Evolutionary conservation across 2,888 invertebrate species (phyloP).

Genomic region (Choreutis nemorana): DNA sequence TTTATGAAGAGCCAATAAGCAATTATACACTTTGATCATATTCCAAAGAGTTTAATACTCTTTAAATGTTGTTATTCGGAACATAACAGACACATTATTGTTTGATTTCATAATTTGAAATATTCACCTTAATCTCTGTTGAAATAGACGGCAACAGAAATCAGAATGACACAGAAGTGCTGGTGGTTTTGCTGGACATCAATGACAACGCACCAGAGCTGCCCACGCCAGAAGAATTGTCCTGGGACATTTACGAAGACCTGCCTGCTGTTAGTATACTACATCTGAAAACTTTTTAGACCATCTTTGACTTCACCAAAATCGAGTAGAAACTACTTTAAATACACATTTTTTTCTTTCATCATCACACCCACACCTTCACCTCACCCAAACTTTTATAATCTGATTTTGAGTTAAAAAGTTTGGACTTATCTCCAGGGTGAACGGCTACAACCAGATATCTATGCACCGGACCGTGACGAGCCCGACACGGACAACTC

Average conservation of each 20-base stretch:
- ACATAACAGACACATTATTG: neutral
- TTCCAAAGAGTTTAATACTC: no score
- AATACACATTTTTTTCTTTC: no score
- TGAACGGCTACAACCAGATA: slow-evolving; percentile 21
- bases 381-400: no score
- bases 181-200: slow-evolving; percentile 62
- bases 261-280: slow-evolving; percentile 21
- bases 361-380: no score
- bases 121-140: neutral
- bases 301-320: no score
- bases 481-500: slow-evolving; percentile 62
- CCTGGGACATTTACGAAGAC: slow-evolving; percentile 39
- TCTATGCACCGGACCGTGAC: slow-evolving; percentile 62
- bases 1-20: no score
- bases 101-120: neutral
- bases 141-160: slow-evolving; percentile 43
- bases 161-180: slow-evolving; percentile 33
- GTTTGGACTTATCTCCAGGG: slow-evolving; percentile 24
- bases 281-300: neutral
- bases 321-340: no score
- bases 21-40: no score
- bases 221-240: slow-evolving; percentile 26
- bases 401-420: neutral
- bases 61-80: no score
- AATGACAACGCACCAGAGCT: slow-evolving; percentile 69